phyloP scores from a whole-genome alignment of 2,797 vertebrate genomes.

The Gobio occitaniae region DNA sequence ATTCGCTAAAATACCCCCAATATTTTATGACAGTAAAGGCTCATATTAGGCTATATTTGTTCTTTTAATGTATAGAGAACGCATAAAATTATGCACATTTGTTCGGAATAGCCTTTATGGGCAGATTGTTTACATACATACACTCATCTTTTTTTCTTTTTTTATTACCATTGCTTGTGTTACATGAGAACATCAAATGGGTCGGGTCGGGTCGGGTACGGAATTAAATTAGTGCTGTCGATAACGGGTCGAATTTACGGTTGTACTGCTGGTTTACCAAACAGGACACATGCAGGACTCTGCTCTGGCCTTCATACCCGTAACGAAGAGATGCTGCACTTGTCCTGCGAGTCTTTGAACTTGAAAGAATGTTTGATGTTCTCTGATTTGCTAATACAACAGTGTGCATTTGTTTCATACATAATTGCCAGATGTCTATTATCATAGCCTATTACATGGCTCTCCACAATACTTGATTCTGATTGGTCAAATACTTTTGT shows the following conservation, averaged over 20 bases:
- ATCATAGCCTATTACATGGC: constrained; percentile 27
- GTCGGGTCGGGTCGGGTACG: background rate
- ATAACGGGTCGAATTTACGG: no score
- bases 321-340: background rate
- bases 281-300: background rate
- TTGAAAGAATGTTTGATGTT: constrained; percentile 47
- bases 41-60: no score
- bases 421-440: constrained; percentile 40
- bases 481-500: background rate
- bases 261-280: no score
- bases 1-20: background rate
- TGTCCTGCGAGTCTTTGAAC: constrained; percentile 44
- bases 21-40: background rate
- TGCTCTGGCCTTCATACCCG: background rate
- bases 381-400: constrained; percentile 44
- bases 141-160: no score
- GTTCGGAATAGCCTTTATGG: no score
- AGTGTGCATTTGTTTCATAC: constrained; percentile 39
- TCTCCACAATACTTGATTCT: constrained; percentile 8
- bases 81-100: no score
- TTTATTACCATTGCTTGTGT: no score
- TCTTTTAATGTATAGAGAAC: no score
- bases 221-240: background rate
- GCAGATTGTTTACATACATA: no score
- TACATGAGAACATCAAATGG: no score